Evolutionary conservation across 2,113 vertebrate species (phyloP), one percentile per base, ranked within the genome.

Genomic region (Scalopus aquaticus): DNA sequence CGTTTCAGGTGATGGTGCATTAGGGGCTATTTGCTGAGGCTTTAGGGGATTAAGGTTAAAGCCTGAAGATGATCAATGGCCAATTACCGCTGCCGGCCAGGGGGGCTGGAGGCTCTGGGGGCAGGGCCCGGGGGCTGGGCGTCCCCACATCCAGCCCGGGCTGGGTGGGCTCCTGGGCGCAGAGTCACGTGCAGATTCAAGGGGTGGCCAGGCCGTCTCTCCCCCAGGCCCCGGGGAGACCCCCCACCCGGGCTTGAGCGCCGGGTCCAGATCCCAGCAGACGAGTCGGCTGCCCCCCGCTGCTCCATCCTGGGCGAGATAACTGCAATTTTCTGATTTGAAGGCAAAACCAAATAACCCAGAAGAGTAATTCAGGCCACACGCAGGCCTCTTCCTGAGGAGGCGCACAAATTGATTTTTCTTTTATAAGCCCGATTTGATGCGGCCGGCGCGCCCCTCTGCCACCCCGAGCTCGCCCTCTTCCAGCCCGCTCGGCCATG

Each of bases 281-380:
- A 93, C 87, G 80, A 81, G 92, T 7, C 46, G 76, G 73, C 35
- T 3, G 73, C 12, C 60, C 60, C 60, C 24, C 22, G 24, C 19
- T 6, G 6, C 58, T n/a, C 64, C 13, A 11, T n/a, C 64, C 76
- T 9, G 26, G 78, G 80, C 72, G 82, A 82, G 93, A 95, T 95
- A 80, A 91, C 91, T 30, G 58, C 92, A 54, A 69, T 97, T 95
- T 95, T 94, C 95, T 93, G 96, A 97, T 91, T 62, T 94, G 86
- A 96, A 95, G 89, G 91, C 82, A 86, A 90, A 94, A 88, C 78
- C 54, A 54, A 79, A 94, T 92, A 67, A 86, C 35, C 86, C 94
- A n/a, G 79, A 73, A 32, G 65, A 82, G 72, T 32, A 26, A 91
- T 77, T 95, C 65, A 12, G 80, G 67, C 94, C 76, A 20, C 74